A percentile compares a stretch with the other conserved stretches of the same genome.
Conservation (phyloP, 2,113 vertebrate genomes). For the Cairina moschata region DNA sequence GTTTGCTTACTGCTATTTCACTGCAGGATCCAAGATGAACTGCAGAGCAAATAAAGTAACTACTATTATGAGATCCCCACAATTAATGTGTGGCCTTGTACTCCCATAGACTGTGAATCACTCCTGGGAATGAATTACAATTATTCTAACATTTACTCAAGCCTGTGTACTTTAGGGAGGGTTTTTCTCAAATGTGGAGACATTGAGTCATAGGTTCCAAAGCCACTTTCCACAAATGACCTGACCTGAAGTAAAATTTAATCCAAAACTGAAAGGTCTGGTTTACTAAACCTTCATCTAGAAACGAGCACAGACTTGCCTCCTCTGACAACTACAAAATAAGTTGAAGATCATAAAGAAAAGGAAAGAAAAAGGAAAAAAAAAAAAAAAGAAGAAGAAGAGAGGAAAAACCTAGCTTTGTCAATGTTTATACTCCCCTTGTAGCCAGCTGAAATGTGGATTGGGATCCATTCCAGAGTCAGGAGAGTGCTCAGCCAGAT, state of each 20-base stretch:
- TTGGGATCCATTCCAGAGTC: not conserved
- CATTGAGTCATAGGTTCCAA: slow-evolving; percentile 30
- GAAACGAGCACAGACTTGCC: not conserved
- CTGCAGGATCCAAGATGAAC: not conserved
- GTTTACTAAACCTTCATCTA: not conserved
- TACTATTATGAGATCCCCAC: not conserved
- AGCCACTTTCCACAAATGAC: not conserved
- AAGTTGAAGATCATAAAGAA: not conserved
- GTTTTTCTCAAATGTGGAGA: not conserved
- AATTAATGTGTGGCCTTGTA: not conserved
- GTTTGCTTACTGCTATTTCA: not conserved
- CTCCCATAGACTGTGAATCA: not conserved
- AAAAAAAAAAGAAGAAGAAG: too few species aligned
- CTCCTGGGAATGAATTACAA: slow-evolving; percentile 6
- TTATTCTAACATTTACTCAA: not conserved
- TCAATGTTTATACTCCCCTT: not conserved
- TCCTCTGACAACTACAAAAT: not conserved
- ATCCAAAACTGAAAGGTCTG: not conserved
- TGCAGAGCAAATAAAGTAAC: slow-evolving; percentile 11
- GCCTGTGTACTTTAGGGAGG: not conserved
- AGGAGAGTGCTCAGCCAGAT: not conserved
- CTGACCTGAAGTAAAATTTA: not conserved
- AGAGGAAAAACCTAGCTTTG: not conserved
- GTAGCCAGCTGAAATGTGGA: not conserved
- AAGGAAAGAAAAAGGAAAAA: not conserved